A percentile compares a stretch with the other conserved stretches of the same genome.
Conservation (phyloP, 2,113 vertebrate genomes). For the Thinocorus orbignyianus region DNA sequence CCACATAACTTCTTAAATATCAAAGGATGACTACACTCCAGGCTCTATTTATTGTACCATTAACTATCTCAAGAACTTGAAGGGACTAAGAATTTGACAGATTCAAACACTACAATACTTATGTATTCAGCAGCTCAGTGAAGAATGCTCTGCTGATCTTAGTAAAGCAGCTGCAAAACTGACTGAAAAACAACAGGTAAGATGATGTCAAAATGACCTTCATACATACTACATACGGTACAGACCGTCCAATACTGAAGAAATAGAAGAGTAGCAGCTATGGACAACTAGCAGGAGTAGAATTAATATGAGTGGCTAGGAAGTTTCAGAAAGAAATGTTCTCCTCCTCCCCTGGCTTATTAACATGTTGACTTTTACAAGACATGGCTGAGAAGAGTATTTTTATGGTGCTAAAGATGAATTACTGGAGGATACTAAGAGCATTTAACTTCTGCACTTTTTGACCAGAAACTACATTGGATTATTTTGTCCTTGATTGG, state of each 20-base stretch:
- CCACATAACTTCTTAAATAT: not conserved
- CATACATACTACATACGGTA: not conserved
- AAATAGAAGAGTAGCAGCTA: not conserved
- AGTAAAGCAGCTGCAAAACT: not conserved
- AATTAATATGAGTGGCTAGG: not conserved
- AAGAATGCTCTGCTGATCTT: not conserved
- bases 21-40: not conserved
- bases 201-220: too few species aligned
- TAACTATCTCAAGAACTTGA: not conserved
- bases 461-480: not conserved
- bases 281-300: not conserved
- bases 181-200: not conserved
- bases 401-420: not conserved
- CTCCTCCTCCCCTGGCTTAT: not conserved
- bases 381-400: not conserved
- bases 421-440: not conserved
- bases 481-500: not conserved
- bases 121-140: not conserved
- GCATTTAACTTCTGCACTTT: not conserved
- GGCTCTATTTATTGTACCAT: not conserved
- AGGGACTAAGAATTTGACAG: not conserved
- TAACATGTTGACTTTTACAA: not conserved
- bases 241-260: not conserved
- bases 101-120: not conserved
- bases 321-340: not conserved